Conservation (phyloP, 1,140 invertebrate genomes). For the Drosophila triauraria region DNA sequence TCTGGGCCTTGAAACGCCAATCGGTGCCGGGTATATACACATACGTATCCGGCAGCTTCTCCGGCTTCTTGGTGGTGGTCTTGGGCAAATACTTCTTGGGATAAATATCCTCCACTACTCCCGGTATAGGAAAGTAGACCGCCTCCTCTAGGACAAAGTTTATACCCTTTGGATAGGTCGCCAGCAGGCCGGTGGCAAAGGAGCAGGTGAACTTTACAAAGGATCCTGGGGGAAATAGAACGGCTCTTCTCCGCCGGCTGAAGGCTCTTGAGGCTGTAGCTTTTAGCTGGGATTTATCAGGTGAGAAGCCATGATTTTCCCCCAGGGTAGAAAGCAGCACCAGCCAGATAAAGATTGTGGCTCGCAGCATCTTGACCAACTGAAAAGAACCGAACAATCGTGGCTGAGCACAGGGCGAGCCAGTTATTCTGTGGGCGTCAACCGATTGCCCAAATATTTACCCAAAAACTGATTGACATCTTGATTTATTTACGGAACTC, state of each 20-base stretch:
- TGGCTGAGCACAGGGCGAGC: not conserved
- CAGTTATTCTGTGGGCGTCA: constrained; percentile 21
- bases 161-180: constrained; percentile 64
- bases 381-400: constrained; percentile 23
- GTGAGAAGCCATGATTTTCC: not conserved
- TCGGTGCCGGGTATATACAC: constrained; percentile 72
- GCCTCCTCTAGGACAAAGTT: constrained; percentile 70
- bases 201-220: constrained; percentile 69
- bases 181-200: constrained; percentile 60
- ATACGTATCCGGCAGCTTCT: constrained; percentile 33
- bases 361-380: constrained; percentile 50
- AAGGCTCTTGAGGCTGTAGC: constrained; percentile 48
- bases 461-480: constrained; percentile 52
- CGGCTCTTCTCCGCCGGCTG: constrained; percentile 54
- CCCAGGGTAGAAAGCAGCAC: constrained; percentile 23
- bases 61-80: constrained; percentile 58
- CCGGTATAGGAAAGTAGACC: constrained; percentile 69
- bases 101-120: constrained; percentile 60
- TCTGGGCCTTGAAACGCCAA: constrained; percentile 73
- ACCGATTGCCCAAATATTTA: constrained; percentile 67
- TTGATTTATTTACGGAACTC: constrained; percentile 59
- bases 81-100: constrained; percentile 66
- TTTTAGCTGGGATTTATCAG: constrained; percentile 27
- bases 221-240: constrained; percentile 68
- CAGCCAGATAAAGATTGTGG: constrained; percentile 38